Base-by-base conservation (phyloP, 2,113 vertebrate genomes). In the Carassius carassius region DNA sequence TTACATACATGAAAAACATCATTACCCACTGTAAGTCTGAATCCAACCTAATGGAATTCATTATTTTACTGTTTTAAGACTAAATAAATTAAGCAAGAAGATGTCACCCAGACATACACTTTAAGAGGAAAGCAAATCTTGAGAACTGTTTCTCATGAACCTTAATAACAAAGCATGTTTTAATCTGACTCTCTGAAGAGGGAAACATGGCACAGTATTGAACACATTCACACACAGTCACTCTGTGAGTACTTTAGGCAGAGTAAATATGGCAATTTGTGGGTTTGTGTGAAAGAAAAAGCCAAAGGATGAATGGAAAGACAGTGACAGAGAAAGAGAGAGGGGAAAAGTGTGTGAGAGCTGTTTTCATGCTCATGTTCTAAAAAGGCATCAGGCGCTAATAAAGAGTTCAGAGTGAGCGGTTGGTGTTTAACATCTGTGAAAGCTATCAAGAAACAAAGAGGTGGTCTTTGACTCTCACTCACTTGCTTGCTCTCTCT, bases 71-170 rank as follows among this genome's bases (percentile, higher is more conserved):
- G 60, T 88, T 88, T 83, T 37, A 41, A 82, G 82, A 35, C 13
- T 12, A 82, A 73, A 75, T 35, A 74, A 63, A 82, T 76, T 80
- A 78, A 89, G 90, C 91, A 88, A 93, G 91, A 92, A 90, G 90
- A 91, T 90, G 90, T 89, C 90, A 91, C 90, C 88, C 72, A 83
- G 77, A 84, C 44, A 47, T 3, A 44, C 65, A 77, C 72, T 60
- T 56, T 41, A 3, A 75, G 62, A 84, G 58, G 75, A 84, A 83
- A 84, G 69, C 41, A 10, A 62, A 62, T 62, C 54, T 70, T 44
- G 32, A 51, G 49, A 84, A 83, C 81, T 60, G 62, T 79, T 85
- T 83, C 80, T 82, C 65, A 67, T 78, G 58, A 74, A 83, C 77
- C 73, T 81, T 86, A 84, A 77, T 78, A 69, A 47, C 84, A 76